Conservation (phyloP, 2,113 vertebrate genomes). For the Sceloporus undulatus region DNA sequence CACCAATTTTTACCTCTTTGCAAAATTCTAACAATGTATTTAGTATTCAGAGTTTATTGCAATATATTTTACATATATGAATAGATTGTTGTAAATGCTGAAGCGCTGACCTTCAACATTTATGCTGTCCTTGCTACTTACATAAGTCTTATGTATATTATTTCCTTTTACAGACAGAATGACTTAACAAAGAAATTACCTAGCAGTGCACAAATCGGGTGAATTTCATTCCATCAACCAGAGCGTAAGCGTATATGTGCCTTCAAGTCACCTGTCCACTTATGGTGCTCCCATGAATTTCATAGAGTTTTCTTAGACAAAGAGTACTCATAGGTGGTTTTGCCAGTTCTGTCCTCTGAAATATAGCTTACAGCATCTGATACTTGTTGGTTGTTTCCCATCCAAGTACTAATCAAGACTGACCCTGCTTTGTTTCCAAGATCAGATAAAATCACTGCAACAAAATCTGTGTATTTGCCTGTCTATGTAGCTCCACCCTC, state of each 20-base stretch:
- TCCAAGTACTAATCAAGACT: no score
- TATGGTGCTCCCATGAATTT: no score
- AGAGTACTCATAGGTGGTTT: no score
- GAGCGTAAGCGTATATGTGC: conserved; percentile 12
- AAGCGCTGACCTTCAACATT: conserved; percentile 25
- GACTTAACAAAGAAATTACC: conserved; percentile 20
- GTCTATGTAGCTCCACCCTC: conserved; percentile 42
- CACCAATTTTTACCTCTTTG: background rate
- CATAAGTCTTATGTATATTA: background rate
- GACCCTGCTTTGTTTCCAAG: no score
- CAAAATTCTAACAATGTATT: conserved; percentile 16
- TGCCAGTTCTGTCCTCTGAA: no score
- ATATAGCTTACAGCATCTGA: no score
- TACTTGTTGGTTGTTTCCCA: no score
- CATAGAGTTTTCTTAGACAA: no score
- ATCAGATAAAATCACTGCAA: conserved; percentile 44
- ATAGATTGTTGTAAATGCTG: conserved; percentile 23
- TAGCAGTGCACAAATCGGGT: conserved; percentile 29
- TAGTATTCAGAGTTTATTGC: conserved; percentile 33
- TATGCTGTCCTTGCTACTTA: conserved; percentile 17
- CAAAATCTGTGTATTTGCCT: conserved; percentile 54
- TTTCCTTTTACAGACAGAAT: conserved; percentile 36
- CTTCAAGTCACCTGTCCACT: no score
- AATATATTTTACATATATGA: conserved; percentile 27
- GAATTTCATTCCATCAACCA: conserved; percentile 50